A percentile compares a stretch with the other conserved stretches of the same genome.
phyloP scores from a whole-genome alignment of 2,113 vertebrate species.

The Xiphophorus hellerii region DNA sequence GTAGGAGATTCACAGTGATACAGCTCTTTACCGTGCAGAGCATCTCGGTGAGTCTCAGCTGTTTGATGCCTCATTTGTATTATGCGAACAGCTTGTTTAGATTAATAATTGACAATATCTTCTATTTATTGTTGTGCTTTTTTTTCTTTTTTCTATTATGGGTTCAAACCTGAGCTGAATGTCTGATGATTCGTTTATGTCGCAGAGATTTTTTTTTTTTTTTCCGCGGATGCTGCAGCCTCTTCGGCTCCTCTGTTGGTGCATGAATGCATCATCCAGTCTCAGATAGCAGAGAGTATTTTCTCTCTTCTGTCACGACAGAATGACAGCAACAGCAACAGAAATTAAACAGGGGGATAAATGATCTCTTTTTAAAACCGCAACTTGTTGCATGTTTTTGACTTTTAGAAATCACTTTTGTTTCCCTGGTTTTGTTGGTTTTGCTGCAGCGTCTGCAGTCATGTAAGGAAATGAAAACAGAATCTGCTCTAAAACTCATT shows the following conservation, averaged over 20 bases:
- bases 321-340: background rate
- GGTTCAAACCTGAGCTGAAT: background rate
- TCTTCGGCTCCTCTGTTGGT: background rate
- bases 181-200: background rate
- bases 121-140: background rate
- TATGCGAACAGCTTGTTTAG: background rate
- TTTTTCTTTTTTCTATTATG: background rate
- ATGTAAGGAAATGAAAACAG: background rate
- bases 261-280: background rate
- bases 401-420: background rate
- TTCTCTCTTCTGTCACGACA: background rate
- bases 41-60: constrained; percentile 67
- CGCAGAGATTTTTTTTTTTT: background rate
- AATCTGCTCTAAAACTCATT: background rate
- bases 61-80: background rate
- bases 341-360: background rate
- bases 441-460: background rate
- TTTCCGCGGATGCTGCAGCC: background rate
- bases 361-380: background rate
- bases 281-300: background rate
- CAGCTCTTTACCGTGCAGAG: constrained; percentile 35
- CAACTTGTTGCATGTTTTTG: background rate
- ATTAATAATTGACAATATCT: background rate
- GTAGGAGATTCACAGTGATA: constrained; percentile 71
- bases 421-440: background rate